Percentiles rank a stretch among this genome's conserved stretches.
These are phyloP conservation scores for Acrocephalus scirpaceus DNA, from an alignment of 2,797 vertebrate genomes.

Conservation along the genomic window DNA sequence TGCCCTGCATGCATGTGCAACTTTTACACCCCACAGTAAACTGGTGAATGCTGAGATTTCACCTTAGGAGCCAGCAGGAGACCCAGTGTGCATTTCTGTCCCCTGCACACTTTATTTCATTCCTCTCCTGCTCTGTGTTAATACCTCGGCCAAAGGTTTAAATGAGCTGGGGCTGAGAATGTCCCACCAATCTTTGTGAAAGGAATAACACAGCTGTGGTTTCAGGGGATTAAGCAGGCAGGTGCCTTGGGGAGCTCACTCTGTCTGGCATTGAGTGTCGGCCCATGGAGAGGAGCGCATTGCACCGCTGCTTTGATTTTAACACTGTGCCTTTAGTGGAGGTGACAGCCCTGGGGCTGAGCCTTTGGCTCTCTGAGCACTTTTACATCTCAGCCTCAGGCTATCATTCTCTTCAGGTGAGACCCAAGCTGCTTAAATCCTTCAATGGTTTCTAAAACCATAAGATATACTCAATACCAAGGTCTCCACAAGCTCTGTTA, in stretches of 20 bases:
- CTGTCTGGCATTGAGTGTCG: accelerated
- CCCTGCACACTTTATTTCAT: background rate
- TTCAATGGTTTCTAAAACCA: background rate
- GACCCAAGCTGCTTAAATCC: background rate
- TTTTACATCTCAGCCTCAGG: background rate
- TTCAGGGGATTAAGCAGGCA: background rate
- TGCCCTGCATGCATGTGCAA: background rate
- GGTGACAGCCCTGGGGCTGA: accelerated
- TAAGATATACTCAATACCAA: background rate
- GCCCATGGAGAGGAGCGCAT: accelerated
- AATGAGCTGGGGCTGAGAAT: background rate
- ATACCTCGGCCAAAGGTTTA: background rate
- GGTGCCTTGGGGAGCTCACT: background rate
- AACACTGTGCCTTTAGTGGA: background rate
- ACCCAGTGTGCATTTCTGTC: background rate
- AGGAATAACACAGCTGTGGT: background rate
- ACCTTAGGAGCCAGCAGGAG: background rate
- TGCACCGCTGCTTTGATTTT: background rate
- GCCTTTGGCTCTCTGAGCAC: background rate
- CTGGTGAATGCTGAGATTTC: background rate
- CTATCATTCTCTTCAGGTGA: background rate
- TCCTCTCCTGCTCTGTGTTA: background rate
- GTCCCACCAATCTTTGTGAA: background rate
- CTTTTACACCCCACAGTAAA: background rate
- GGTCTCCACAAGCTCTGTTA: background rate